phyloP scores from a whole-genome alignment of 2,113 vertebrate genomes.

The Rhinopomastus cyanomelas region DNA sequence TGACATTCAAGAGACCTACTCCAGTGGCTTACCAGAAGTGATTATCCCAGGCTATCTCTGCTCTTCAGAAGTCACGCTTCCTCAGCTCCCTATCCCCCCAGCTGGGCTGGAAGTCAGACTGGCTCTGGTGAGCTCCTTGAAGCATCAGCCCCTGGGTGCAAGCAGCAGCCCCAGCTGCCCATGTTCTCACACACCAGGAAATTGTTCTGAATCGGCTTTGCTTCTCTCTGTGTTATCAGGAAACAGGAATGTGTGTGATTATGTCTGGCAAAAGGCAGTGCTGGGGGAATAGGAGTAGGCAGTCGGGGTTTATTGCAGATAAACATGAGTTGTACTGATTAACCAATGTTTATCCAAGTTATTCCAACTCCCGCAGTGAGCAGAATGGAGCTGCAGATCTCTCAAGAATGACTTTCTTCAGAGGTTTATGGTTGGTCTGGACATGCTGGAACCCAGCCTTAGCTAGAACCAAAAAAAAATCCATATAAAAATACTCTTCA shows the following conservation, averaged over 20 bases:
- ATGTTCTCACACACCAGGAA: neutral
- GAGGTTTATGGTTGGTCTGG: constrained; percentile 8
- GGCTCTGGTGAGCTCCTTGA: neutral
- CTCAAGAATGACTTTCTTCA: neutral
- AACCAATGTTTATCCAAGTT: constrained; percentile 32
- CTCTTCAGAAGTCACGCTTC: neutral
- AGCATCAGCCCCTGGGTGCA: neutral
- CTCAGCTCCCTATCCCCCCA: neutral
- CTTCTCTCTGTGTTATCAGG: constrained; percentile 16
- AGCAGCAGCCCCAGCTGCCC: neutral
- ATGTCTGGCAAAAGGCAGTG: constrained; percentile 8
- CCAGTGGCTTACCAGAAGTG: neutral
- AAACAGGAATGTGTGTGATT: constrained; percentile 35
- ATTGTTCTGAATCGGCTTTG: neutral
- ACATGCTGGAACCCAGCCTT: neutral
- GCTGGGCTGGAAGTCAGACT: neutral
- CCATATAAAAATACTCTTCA: neutral
- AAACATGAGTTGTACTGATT: constrained; percentile 15
- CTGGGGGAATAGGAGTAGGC: constrained; percentile 18
- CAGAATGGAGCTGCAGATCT: constrained; percentile 12
- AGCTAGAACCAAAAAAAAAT: neutral
- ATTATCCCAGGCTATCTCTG: constrained; percentile 2
- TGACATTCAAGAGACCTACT: neutral
- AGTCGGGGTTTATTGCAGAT: constrained; percentile 22
- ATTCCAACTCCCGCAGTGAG: constrained; percentile 18